Evolutionary conservation across 2,888 invertebrate species (phyloP), one percentile per base, ranked within the genome.

Genomic region (Tethea ocularis): DNA sequence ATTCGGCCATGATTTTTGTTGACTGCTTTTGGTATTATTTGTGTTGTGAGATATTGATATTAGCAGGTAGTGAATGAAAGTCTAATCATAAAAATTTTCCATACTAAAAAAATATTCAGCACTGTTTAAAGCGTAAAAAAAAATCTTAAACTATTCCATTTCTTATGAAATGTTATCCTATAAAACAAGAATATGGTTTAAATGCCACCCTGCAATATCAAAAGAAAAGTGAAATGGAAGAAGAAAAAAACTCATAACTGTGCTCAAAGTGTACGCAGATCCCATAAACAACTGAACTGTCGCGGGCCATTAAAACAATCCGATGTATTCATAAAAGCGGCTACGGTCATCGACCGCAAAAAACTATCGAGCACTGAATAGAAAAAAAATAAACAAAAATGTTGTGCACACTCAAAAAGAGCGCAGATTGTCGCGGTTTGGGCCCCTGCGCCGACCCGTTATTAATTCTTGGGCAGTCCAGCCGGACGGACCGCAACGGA

Each of bases 391-490:
- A 65, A 41, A 62, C 68, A 84, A 82, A 84, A 84, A 83, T 82
- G 78, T 71, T 73, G 72, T 74, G 78, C 66, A 68, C 79, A 73
- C 76, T 87, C 86, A 83, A 90, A 89, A 89, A 88, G 91, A 84
- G 89, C 82, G 79, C 83, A 85, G 90, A 90, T 91, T 90, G 91
- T 82, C 87, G 92, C 81, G 92, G 92, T 92, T 86, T 76, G 60
- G 77, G 68, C 69, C 79, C 78, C 82, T 69, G 78, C 78, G 71
- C 79, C 78, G 71, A 72, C 52, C 72, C 75, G 88, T 87, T 90
- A 91, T 92, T 92, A 91, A 91, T 90, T 89, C 91, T 90, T 91
- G 91, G 89, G 82, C 86, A 83, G 79, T 69, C 86, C 72, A 74
- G 71, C 65, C 78, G 77, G 76, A 72, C 74, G 77, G 72, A 89